Evolutionary conservation across 1,140 invertebrate species (phyloP).

Genomic region (Neuroterus valhalla): DNA sequence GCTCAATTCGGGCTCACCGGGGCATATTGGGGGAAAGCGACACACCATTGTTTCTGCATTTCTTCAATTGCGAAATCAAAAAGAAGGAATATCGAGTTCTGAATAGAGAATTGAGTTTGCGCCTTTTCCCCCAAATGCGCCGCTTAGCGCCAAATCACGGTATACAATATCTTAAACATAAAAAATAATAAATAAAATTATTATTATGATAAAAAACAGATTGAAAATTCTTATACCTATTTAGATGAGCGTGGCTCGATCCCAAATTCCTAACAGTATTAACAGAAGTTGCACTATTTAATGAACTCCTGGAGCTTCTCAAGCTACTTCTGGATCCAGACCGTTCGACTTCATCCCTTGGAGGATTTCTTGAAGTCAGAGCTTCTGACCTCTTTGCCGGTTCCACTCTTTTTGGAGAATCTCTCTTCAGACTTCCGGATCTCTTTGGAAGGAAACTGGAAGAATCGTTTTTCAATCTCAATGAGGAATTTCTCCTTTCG

Average conservation of each 20-base stretch:
- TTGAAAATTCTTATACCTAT: neutral
- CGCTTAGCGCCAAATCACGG: no score
- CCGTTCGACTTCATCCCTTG: constrained; percentile 75
- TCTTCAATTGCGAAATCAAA: no score
- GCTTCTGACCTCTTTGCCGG: constrained; percentile 61
- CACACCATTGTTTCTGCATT: no score
- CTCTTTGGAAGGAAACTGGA: constrained; percentile 66
- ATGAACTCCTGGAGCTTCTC: constrained; percentile 86
- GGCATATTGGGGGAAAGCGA: no score
- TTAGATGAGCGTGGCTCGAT: constrained; percentile 61
- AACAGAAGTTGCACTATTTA: constrained; percentile 87
- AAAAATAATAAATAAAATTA: no score
- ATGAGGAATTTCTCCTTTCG: neutral
- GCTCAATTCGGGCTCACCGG: no score
- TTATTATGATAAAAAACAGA: no score
- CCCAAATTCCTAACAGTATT: constrained; percentile 84
- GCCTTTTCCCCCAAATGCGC: no score
- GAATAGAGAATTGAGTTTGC: no score
- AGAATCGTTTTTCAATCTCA: constrained; percentile 42
- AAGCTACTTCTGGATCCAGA: constrained; percentile 84
- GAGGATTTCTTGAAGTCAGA: constrained; percentile 63
- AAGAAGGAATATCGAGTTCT: no score
- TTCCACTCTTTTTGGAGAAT: constrained; percentile 54
- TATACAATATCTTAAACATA: no score
- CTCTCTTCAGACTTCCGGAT: constrained; percentile 59